A percentile compares a stretch with the other conserved stretches of the same genome.
These are phyloP conservation scores for Heliothis subflexa DNA, from an alignment of 1,140 invertebrate genomes.

Conservation along the genomic window DNA sequence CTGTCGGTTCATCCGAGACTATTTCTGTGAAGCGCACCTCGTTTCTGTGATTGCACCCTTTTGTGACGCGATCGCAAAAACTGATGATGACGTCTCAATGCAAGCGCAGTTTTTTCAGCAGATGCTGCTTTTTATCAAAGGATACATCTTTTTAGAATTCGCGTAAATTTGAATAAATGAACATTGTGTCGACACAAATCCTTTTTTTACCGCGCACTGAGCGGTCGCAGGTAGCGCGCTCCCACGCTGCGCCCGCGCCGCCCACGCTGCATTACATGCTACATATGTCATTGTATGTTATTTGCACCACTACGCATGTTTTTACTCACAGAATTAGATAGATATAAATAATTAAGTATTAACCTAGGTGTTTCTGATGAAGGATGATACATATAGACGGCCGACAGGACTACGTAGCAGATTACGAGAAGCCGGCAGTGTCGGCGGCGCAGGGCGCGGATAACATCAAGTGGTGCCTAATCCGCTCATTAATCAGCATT, in stretches of 20 bases:
- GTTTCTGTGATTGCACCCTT: slow-evolving; percentile 61
- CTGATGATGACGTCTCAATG: slow-evolving; percentile 66
- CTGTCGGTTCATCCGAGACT: slow-evolving; percentile 56
- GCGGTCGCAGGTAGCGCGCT: slow-evolving; percentile 41
- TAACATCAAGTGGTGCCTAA: not conserved
- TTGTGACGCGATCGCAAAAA: slow-evolving; percentile 56
- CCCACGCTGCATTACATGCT: not conserved
- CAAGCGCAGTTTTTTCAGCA: slow-evolving; percentile 40
- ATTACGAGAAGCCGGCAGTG: no score
- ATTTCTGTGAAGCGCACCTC: slow-evolving; percentile 33
- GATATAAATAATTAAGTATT: no score
- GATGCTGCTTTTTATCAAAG: slow-evolving; percentile 54
- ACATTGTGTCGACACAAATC: slow-evolving; percentile 56
- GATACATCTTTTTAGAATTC: slow-evolving; percentile 23
- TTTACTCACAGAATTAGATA: no score
- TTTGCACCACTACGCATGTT: no score
- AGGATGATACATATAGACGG: no score
- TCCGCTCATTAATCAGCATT: slow-evolving; percentile 42
- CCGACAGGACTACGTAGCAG: no score
- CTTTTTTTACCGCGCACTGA: slow-evolving; percentile 58
- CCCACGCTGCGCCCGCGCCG: slow-evolving; percentile 31
- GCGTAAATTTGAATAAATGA: slow-evolving; percentile 57
- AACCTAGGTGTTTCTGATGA: no score
- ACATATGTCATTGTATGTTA: no score
- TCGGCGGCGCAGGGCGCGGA: not conserved